A percentile compares a stretch with the other conserved stretches of the same genome.
These are phyloP conservation scores for Tinea trinotella DNA, from an alignment of 2,888 invertebrate species.

Conservation along the genomic window DNA sequence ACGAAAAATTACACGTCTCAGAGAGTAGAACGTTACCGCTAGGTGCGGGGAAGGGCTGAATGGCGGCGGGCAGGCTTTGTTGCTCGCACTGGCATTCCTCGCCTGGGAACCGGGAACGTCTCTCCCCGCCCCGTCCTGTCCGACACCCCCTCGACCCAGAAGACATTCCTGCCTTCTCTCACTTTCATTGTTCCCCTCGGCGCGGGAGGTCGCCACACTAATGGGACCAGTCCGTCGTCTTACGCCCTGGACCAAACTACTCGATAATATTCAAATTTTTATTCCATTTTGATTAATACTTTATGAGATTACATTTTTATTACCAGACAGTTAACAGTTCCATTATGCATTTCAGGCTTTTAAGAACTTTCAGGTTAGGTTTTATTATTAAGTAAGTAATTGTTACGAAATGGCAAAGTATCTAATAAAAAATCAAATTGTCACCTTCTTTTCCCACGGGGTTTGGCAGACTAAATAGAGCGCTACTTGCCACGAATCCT, in stretches of 20 bases:
- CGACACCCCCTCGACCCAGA: constrained; percentile 4
- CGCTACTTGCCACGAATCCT: too few species aligned
- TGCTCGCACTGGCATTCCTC: constrained; percentile 68
- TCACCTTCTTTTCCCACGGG: too few species aligned
- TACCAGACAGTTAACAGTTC: too few species aligned
- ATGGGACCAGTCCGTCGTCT: constrained; percentile 49
- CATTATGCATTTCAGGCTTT: too few species aligned
- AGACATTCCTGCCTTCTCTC: constrained; percentile 66
- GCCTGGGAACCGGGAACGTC: constrained; percentile 67
- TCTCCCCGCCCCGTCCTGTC: constrained; percentile 28
- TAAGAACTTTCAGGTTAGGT: too few species aligned
- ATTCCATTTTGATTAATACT: too few species aligned
- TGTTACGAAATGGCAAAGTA: too few species aligned
- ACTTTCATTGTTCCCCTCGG: constrained; percentile 68
- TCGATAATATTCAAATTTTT: neutral
- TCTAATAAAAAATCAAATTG: too few species aligned
- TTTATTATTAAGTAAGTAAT: too few species aligned
- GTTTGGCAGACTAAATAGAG: too few species aligned
- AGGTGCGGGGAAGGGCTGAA: constrained; percentile 45
- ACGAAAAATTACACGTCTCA: constrained; percentile 54
- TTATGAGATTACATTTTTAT: too few species aligned
- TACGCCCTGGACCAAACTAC: neutral
- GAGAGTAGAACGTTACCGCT: constrained; percentile 26
- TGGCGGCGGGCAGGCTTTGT: constrained; percentile 67
- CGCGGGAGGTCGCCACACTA: constrained; percentile 66